phyloP scores from a whole-genome alignment of 2,113 vertebrate genomes.

The Nannospalax galili region DNA sequence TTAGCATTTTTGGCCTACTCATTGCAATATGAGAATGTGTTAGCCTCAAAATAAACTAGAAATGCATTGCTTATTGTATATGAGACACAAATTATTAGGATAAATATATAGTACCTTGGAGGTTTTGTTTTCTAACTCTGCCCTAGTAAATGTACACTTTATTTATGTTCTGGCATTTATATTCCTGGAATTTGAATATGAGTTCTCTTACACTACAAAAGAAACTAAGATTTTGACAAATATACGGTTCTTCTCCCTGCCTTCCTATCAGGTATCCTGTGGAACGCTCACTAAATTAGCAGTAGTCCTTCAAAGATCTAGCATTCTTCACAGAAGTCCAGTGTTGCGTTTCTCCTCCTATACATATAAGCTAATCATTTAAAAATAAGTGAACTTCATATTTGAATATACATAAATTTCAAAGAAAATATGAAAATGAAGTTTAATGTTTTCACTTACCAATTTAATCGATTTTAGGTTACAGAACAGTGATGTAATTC shows the following conservation, averaged over 20 bases:
- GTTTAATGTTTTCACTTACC: constrained; percentile 5
- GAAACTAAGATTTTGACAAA: constrained; percentile 11
- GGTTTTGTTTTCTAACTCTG: neutral
- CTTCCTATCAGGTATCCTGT: neutral
- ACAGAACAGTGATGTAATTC: neutral
- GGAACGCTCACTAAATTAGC: neutral
- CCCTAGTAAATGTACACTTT: neutral
- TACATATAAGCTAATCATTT: too few relatives aligned
- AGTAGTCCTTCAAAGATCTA: neutral
- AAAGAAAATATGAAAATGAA: constrained; percentile 44
- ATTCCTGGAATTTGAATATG: constrained; percentile 30
- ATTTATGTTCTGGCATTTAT: neutral
- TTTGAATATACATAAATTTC: constrained; percentile 44
- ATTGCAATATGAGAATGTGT: neutral
- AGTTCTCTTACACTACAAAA: constrained; percentile 27
- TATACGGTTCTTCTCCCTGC: neutral
- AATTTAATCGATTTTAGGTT: constrained; percentile 47
- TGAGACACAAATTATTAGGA: neutral
- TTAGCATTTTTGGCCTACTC: neutral
- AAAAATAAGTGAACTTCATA: neutral
- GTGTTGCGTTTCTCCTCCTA: neutral
- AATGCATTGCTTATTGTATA: neutral
- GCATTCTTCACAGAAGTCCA: neutral
- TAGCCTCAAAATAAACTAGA: neutral
- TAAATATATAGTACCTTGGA: neutral